Conservation (phyloP, 1,140 invertebrate species). For the Drosophila orosa region DNA sequence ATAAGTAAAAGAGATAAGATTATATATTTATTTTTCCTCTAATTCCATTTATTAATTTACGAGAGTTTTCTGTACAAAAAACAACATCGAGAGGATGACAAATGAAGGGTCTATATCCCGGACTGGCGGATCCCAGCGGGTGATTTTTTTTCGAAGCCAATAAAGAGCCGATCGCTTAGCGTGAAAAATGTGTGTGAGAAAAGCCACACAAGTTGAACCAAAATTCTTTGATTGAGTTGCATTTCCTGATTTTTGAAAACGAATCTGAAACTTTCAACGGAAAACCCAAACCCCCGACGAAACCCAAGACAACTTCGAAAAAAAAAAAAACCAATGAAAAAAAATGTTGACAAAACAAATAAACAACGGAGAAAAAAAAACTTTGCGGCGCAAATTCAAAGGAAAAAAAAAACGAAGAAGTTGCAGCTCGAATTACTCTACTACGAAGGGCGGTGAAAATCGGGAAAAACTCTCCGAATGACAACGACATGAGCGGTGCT, state of each 20-base stretch:
- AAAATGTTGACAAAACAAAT: slow-evolving; percentile 81
- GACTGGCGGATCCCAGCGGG: slow-evolving; percentile 55
- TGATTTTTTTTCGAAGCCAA: slow-evolving; percentile 55
- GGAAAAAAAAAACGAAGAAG: slow-evolving; percentile 58
- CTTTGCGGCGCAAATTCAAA: slow-evolving; percentile 56
- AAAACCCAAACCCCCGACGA: slow-evolving; percentile 47
- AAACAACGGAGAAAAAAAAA: slow-evolving; percentile 74
- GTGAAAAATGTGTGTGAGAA: slow-evolving; percentile 79
- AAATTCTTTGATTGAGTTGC: slow-evolving; percentile 71
- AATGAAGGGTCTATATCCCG: slow-evolving; percentile 50
- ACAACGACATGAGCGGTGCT: slow-evolving; percentile 20
- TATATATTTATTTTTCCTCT: too few species aligned
- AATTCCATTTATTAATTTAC: background rate
- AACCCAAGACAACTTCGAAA: slow-evolving; percentile 72
- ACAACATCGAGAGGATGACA: slow-evolving; percentile 48
- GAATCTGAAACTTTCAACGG: slow-evolving; percentile 67
- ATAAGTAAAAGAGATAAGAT: too few species aligned
- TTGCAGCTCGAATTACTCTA: slow-evolving; percentile 67
- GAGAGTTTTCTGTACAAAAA: background rate
- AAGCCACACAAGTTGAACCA: slow-evolving; percentile 75
- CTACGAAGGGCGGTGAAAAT: slow-evolving; percentile 39
- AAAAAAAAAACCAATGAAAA: slow-evolving; percentile 11
- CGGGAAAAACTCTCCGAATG: slow-evolving; percentile 14
- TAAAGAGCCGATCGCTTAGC: slow-evolving; percentile 63
- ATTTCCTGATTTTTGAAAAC: slow-evolving; percentile 51